phyloP scores from a whole-genome alignment of 2,888 invertebrate species.

The Xestia c-nigrum region DNA sequence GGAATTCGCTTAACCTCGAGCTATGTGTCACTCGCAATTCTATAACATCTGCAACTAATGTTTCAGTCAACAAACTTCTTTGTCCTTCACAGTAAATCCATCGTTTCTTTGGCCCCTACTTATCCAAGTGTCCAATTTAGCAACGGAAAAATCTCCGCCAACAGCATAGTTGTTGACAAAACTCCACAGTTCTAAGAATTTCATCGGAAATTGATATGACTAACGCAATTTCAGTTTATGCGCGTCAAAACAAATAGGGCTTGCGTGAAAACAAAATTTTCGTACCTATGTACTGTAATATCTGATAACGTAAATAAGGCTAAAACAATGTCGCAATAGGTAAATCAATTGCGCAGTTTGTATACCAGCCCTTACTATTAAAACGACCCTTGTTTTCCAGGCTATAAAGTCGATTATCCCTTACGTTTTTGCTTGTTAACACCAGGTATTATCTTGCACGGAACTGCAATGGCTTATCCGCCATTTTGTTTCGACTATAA shows the following conservation, averaged over 20 bases:
- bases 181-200: conserved; percentile 43
- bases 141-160: background rate
- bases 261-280: conserved; percentile 45
- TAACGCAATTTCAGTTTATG: conserved; percentile 42
- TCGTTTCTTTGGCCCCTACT: too few species aligned
- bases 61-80: too few species aligned
- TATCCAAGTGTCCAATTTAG: background rate
- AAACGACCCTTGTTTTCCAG: conserved; percentile 22
- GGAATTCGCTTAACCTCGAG: too few species aligned
- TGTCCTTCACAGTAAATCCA: too few species aligned
- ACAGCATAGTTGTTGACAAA: conserved; percentile 30
- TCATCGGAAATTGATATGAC: conserved; percentile 52
- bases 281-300: conserved; percentile 26
- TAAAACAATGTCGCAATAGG: conserved; percentile 42
- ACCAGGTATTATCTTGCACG: conserved; percentile 24
- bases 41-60: too few species aligned
- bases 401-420: conserved; percentile 30
- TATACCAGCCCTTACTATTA: conserved; percentile 38
- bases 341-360: conserved; percentile 50
- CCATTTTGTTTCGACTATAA: conserved; percentile 5
- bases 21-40: too few species aligned
- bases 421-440: background rate
- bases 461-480: conserved; percentile 25
- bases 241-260: conserved; percentile 44
- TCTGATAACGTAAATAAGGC: conserved; percentile 58